phyloP scores from a whole-genome alignment of 2,113 vertebrate species.

The Notothenia coriiceps region DNA sequence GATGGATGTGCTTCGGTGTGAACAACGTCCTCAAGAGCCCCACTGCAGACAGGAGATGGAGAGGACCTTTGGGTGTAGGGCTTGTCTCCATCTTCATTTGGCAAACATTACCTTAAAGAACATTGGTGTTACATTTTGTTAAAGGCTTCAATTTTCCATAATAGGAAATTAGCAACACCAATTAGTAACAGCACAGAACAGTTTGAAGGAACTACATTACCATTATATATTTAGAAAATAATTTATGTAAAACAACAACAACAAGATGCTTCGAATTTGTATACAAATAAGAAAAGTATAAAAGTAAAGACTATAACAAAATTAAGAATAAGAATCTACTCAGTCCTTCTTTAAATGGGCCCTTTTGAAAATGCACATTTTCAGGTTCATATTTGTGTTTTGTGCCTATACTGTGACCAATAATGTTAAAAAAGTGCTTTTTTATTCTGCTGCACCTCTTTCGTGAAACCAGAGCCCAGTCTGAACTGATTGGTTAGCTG shows the following conservation, averaged over 20 bases:
- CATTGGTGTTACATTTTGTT: slow-evolving; percentile 15
- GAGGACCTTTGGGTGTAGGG: slow-evolving; percentile 48
- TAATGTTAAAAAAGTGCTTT: too few species aligned
- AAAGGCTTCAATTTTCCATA: slow-evolving; percentile 3
- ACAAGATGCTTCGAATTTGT: not conserved
- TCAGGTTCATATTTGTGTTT: too few species aligned
- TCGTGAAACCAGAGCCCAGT: too few species aligned
- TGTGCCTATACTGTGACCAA: too few species aligned
- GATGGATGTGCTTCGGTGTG: slow-evolving; percentile 71
- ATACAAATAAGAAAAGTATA: not conserved
- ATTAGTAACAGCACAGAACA: not conserved
- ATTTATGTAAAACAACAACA: not conserved
- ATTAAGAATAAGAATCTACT: not conserved
- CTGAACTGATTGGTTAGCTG: too few species aligned
- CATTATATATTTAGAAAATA: not conserved
- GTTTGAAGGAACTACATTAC: slow-evolving; percentile 17
- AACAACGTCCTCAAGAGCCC: slow-evolving; percentile 61
- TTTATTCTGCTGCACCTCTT: too few species aligned
- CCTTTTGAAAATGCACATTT: too few species aligned
- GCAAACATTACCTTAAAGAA: slow-evolving; percentile 44
- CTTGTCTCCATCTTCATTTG: slow-evolving; percentile 55
- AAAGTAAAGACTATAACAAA: not conserved
- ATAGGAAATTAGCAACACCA: not conserved
- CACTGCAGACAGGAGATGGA: slow-evolving; percentile 48
- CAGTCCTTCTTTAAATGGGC: not conserved